Conservation (phyloP, 1,140 invertebrate species). For the Gonatopus flavifemur region DNA sequence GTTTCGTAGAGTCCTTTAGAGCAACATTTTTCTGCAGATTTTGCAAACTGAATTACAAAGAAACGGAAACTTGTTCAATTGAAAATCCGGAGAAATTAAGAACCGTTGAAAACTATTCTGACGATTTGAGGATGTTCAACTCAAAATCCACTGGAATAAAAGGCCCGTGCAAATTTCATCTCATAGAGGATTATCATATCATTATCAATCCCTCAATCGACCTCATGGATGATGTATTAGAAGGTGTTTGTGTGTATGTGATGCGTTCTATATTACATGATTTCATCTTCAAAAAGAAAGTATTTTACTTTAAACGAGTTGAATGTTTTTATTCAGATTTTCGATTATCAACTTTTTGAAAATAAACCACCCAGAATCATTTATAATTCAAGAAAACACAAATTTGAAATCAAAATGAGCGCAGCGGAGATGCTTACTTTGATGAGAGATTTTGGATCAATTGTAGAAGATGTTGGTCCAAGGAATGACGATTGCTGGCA, state of each 20-base stretch:
- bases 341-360: neutral
- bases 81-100: neutral
- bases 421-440: neutral
- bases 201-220: neutral
- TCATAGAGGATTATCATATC: neutral
- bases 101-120: neutral
- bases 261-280: neutral
- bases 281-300: neutral
- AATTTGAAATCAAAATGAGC: neutral
- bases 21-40: neutral
- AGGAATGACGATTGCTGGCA: neutral
- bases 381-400: neutral
- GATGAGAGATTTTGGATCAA: neutral
- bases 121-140: neutral
- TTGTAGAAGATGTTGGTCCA: neutral
- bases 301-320: neutral
- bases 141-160: neutral
- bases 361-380: neutral
- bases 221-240: neutral
- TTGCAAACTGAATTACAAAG: neutral
- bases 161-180: neutral
- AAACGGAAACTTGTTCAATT: neutral
- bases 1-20: neutral
- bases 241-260: neutral
- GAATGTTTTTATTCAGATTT: neutral